These are phyloP conservation scores for Dorcus hopei DNA, from an alignment of 2,888 invertebrate species.

Conservation along the genomic window DNA sequence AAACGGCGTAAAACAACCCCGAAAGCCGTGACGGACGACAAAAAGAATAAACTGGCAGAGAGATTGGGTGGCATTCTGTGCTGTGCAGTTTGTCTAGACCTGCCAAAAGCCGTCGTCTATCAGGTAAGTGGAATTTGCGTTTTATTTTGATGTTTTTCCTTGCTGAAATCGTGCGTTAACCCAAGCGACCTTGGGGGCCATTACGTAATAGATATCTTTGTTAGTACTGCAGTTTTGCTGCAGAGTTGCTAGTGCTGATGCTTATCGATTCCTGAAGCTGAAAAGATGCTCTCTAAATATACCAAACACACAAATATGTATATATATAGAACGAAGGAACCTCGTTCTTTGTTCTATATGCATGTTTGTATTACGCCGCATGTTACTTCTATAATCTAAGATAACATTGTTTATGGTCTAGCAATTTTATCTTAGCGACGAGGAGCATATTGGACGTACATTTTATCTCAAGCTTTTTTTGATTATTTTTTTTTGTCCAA, in stretches of 20 bases:
- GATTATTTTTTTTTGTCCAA: too few relatives aligned
- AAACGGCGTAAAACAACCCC: conserved; percentile 14
- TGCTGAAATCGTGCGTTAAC: neutral
- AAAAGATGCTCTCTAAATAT: conserved; percentile 12
- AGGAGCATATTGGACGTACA: conserved; percentile 5
- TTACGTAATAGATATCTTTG: conserved; percentile 17
- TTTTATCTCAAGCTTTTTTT: too few relatives aligned
- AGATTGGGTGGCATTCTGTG: conserved; percentile 90
- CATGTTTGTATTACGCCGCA: neutral
- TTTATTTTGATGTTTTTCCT: conserved; percentile 1
- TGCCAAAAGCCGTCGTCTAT: conserved; percentile 87
- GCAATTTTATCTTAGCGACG: neutral
- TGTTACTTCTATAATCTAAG: neutral
- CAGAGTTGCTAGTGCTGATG: conserved; percentile 15
- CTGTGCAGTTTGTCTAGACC: conserved; percentile 95
- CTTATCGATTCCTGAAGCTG: conserved; percentile 16
- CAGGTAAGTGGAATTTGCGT: conserved; percentile 63
- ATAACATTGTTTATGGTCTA: neutral
- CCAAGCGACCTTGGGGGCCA: neutral
- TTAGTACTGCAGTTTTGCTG: conserved; percentile 15
- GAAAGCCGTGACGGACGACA: conserved; percentile 13
- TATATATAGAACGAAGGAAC: conserved; percentile 3
- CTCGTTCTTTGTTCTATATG: conserved; percentile 9
- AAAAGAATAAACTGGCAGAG: conserved; percentile 75
- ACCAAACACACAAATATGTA: neutral